Base-by-base conservation (phyloP, 1,140 invertebrate genomes). In the Lucilia sericata region DNA sequence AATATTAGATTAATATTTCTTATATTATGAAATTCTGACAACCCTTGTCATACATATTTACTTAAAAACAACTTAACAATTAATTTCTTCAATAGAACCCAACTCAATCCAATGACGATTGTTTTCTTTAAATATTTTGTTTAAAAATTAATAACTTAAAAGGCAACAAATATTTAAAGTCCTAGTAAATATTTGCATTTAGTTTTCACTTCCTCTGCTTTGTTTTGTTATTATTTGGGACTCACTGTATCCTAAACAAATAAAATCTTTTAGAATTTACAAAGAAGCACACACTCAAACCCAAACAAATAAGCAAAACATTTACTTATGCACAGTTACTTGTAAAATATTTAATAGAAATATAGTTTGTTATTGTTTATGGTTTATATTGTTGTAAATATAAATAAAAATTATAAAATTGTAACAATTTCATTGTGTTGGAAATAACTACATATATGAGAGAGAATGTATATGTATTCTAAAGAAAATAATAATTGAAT, bases 281-380 rank as follows among this genome's bases (percentile, higher is more conserved):
- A 7, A 42, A 42, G 42, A 42, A 60, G n/a, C n/a, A 60, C 13
- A 60, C 55, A 12, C 51, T 55, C 55, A 60, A 13, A 60, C 7
- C 14, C 13, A 60, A 14, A 60, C 55, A 60, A 7, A 60, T 42
- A 42, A 42, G n/a, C 7, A 60, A 60, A 60, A 60, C 55, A 60
- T 60, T 60, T 60, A n/a, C n/a, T 60, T 60, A 60, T n/a, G 55
- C n/a, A 60, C 14, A 60, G 55, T 60, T 60, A 60, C 55, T 60
- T 60, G n/a, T 14, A 60, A 30, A 60, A 60, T 60, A 60, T 60
- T 60, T 60, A 60, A 60, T 60, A 60, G 55, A 60, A 60, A 60
- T 60, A 60, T 60, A 60, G 55, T 60, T 60, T 60, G 14, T 60
- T 60, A 60, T 60, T 60, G 55, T 60, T 60, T 60, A 60, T n/a